Base-by-base conservation (phyloP, 1,140 invertebrate genomes). In the Wiebesia pumilae region DNA sequence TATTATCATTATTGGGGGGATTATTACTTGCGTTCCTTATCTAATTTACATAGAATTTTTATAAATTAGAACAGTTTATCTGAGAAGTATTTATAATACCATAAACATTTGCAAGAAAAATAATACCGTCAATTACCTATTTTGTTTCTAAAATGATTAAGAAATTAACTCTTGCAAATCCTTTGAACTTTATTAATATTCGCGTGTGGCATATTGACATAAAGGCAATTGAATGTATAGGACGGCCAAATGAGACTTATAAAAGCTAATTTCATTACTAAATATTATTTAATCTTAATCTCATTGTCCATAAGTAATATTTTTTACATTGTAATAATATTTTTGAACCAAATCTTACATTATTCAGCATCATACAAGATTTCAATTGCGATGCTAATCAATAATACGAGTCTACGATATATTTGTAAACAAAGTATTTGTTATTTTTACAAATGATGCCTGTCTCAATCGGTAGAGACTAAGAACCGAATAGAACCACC, bases 21-120 rank as follows among this genome's bases (percentile, higher is more conserved):
- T 75, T 75, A 75, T 75, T 75, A 27, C 71, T 43, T 43, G 35
- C 21, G 43, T 75, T 75, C 43, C 71, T 75, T 75, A 75, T 75
- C 71, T 43, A n/a, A 38, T 1, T 43, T 75, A 43, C 71, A 38
- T 21, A n/a, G 12, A 43, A 75, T 75, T 75, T 75, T 75, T 75
- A 75, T 43, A 75, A 75, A 75, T 75, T 75, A 75, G 71, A 75
- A 43, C 71, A 75, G 38, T 75, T 75, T 75, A 75, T 75, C 71
- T 43, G 71, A 75, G 71, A 75, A 38, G 38, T 75, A 75, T 75
- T 75, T 75, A 75, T 43, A 75, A 75, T 75, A 38, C 71, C 71
- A 75, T 75, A 75, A 75, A 75, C 10, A 43, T 75, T 75, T 75
- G 38, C 71, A 75, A 75, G 71, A 43, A 35, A 75, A 43, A n/a